Conservation (phyloP, 2,888 invertebrate genomes). For the Stegana nigrithorax region DNA sequence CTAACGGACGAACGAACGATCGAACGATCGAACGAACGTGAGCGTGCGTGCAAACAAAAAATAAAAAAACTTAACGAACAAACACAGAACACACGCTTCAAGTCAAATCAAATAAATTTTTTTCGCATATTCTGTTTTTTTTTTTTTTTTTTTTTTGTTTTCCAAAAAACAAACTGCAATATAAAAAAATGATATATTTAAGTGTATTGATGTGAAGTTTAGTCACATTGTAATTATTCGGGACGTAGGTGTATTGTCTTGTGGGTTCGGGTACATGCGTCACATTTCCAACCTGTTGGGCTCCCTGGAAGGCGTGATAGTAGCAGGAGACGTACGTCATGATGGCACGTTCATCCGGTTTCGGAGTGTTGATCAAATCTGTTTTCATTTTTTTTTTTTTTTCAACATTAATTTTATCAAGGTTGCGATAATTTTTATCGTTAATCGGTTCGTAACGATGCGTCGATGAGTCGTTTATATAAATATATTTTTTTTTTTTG, state of each 20-base stretch:
- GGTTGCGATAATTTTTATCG: no score
- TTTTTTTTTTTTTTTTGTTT: slow-evolving; percentile 29
- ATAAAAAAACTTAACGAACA: background rate
- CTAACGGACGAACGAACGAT: no score
- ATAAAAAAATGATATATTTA: slow-evolving; percentile 57
- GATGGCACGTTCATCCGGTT: slow-evolving; percentile 99
- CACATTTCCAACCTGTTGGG: slow-evolving; percentile 86
- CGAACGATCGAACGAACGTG: no score
- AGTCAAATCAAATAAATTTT: slow-evolving; percentile 5
- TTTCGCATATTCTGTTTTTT: slow-evolving; percentile 1
- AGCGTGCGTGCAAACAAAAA: background rate
- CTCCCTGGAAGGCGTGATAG: slow-evolving; percentile 99
- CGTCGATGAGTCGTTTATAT: no score
- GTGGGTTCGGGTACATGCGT: slow-evolving; percentile 70
- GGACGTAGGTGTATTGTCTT: slow-evolving; percentile 69
- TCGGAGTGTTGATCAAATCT: slow-evolving; percentile 99
- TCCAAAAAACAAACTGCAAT: slow-evolving; percentile 62
- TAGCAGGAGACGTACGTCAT: slow-evolving; percentile 99
- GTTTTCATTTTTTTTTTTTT: no score
- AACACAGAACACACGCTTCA: slow-evolving; percentile 11
- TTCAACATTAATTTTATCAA: no score
- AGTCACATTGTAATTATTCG: slow-evolving; percentile 70
- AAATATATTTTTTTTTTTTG: background rate
- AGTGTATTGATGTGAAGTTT: slow-evolving; percentile 69
- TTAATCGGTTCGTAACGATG: no score